Base-by-base conservation (phyloP, 2,113 vertebrate genomes). In the Gallinago media region DNA sequence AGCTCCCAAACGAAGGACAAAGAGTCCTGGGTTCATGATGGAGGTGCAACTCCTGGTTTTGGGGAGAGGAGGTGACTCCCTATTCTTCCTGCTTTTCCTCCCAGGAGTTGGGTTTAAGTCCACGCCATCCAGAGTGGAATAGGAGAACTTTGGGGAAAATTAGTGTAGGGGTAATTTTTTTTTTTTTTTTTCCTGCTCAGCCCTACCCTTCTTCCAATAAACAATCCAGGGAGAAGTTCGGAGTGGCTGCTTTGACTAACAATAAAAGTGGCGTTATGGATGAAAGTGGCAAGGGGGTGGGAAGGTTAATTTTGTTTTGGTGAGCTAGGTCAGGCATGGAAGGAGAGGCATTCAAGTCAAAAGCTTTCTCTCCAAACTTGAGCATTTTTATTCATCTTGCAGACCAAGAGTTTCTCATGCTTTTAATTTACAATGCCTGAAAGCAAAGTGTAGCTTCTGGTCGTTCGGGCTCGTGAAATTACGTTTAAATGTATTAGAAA, bases 291-390 rank as follows among this genome's bases (percentile, higher is more conserved):
- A 58, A 68, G 65, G 72, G 72, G 75, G 88, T 71, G 77, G 68
- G 70, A 54, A 91, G 93, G 87, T 96, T 85, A 80, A 89, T 87
- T 81, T 77, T 88, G 86, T 86, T 91, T 87, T 91, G 84, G 65
- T 55, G 80, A 36, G n/a, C 47, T 25, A 47, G 91, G 89, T 97
- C 93, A 94, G 91, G 80, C 91, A 65, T 92, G 80, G 93, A 87
- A 58, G 70, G 52, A 49, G 77, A 85, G 70, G 70, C 62, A 65
- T 91, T 95, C 81, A 88, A 61, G 66, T 79, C 56, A 59, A 42
- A 82, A 63, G 75, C 52, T 91, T 71, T 74, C 63, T 84, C 32
- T 73, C 62, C 66, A 27, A 46, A 6, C 46, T 26, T 11, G 9
- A 47, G 71, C n/a, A 1, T 66, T 61, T 85, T 61, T 46, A 61